Evolutionary conservation across 2,797 vertebrate genomes (phyloP).

Genomic region (Apodemus agrarius): DNA sequence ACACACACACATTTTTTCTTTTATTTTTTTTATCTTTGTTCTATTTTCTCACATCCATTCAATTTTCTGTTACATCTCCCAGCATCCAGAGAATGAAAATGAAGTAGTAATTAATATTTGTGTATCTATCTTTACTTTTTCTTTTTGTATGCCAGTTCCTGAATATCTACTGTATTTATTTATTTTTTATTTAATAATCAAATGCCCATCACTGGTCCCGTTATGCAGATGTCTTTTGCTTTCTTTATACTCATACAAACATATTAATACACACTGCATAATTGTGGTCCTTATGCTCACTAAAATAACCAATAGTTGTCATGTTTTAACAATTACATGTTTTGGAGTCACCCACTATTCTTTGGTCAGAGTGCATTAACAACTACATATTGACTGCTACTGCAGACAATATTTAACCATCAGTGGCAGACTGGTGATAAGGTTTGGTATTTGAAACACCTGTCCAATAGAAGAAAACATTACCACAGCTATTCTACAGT

Average conservation of each 20-base stretch:
- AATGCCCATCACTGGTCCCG: not conserved
- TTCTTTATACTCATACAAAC: not conserved
- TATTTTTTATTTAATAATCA: not conserved
- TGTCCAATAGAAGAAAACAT: not conserved
- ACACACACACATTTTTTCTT: no score
- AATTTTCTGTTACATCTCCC: not conserved
- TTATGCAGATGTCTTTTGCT: not conserved
- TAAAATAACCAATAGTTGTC: not conserved
- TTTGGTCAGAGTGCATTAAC: not conserved
- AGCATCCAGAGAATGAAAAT: not conserved
- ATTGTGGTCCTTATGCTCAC: not conserved
- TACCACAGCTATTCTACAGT: not conserved
- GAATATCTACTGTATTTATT: not conserved
- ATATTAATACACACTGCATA: not conserved
- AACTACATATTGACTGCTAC: not conserved
- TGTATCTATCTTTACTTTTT: not conserved
- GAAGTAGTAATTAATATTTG: not conserved
- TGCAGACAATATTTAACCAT: not conserved
- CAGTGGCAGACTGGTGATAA: not conserved
- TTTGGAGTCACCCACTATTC: not conserved
- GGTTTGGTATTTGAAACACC: not conserved
- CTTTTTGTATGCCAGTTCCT: not conserved
- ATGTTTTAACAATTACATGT: not conserved
- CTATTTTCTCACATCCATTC: not conserved
- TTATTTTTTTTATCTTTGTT: not conserved